Conservation (phyloP, 2,888 invertebrate genomes). For the Idaea straminata region DNA sequence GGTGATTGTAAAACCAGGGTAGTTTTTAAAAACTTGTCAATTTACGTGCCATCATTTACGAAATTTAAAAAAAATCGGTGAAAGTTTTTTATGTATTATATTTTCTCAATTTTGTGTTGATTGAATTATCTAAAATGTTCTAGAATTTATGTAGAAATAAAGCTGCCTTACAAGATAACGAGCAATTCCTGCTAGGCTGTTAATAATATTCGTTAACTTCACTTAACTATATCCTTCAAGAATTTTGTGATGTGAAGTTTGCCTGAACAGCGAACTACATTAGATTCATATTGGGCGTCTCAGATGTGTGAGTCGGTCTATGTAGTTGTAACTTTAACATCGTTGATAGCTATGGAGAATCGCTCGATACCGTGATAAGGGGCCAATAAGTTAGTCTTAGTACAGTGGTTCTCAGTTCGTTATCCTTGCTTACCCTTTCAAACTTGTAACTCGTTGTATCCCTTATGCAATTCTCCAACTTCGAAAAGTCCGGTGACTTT, state of each 20-base stretch:
- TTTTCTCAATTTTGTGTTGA: not conserved
- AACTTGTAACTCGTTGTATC: not conserved
- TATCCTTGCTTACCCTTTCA: not conserved
- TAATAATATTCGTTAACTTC: not conserved
- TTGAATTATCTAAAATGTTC: not conserved
- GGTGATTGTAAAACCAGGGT: not conserved
- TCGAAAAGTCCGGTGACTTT: no score
- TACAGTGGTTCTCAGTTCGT: not conserved
- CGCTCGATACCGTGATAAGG: not conserved
- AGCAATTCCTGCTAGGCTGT: not conserved
- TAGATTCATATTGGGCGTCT: no score
- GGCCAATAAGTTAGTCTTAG: not conserved
- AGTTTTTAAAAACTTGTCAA: not conserved
- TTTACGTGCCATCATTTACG: not conserved
- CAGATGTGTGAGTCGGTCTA: not conserved
- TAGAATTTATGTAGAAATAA: not conserved
- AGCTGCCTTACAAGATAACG: not conserved
- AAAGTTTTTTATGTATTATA: not conserved
- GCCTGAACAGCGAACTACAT: no score
- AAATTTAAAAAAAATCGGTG: not conserved
- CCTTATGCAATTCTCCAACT: not conserved
- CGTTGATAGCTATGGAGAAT: not conserved
- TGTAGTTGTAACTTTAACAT: not conserved
- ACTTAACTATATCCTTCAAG: not conserved
- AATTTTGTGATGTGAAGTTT: no score